Evolutionary conservation across 2,113 vertebrate species (phyloP).

Genomic region (Natator depressus): DNA sequence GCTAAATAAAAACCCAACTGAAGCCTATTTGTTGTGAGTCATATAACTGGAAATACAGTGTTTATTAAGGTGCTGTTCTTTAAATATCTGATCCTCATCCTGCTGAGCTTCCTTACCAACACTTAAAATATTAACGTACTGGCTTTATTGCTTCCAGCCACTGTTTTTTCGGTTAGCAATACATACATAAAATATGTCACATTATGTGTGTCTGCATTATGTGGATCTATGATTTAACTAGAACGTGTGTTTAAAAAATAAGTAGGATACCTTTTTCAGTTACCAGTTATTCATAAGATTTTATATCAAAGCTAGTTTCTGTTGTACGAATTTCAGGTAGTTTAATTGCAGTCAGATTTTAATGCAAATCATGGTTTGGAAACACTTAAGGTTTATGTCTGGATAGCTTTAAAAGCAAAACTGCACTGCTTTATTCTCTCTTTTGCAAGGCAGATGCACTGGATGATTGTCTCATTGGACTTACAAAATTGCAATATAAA

Average conservation of each 20-base stretch:
- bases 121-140: conserved; percentile 52
- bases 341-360: conserved; percentile 9
- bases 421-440: not conserved
- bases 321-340: not conserved
- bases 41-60: conserved; percentile 68
- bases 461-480: not conserved
- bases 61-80: conserved; percentile 70
- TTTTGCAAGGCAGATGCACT: not conserved
- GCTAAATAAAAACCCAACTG: conserved; percentile 62
- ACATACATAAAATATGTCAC: conserved; percentile 19
- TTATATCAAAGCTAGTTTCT: not conserved
- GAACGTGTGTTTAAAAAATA: not conserved
- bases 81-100: conserved; percentile 49
- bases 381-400: not conserved
- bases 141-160: conserved; percentile 42
- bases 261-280: not conserved
- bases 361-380: not conserved
- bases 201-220: not conserved
- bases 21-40: conserved; percentile 64
- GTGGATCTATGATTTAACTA: not conserved
- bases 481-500: not conserved
- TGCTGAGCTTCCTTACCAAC: conserved; percentile 9
- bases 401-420: not conserved
- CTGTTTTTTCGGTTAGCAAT: conserved; percentile 9
- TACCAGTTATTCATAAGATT: not conserved